Evolutionary conservation across 2,797 vertebrate species (phyloP).

Genomic region (Lacerta bilineata): DNA sequence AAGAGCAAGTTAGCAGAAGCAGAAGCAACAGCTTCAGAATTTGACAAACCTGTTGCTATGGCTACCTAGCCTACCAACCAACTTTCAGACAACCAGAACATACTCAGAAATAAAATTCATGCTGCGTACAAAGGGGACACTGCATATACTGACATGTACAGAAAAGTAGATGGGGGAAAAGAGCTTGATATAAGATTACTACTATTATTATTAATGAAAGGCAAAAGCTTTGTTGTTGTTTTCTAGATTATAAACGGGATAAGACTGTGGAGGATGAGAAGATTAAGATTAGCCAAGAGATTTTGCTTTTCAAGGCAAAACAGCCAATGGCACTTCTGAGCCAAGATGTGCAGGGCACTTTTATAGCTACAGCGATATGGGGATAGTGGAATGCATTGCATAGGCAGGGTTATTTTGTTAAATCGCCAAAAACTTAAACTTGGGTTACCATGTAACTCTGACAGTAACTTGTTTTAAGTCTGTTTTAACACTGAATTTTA

Average conservation of each 20-base stretch:
- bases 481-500: no score
- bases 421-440: not conserved
- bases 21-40: not conserved
- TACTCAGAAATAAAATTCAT: not conserved
- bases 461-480: no score
- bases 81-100: constrained; percentile 25
- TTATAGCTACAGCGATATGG: not conserved
- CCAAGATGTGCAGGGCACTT: not conserved
- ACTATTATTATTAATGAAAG: not conserved
- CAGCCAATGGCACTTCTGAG: not conserved
- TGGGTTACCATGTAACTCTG: no score
- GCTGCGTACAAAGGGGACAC: not conserved
- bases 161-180: not conserved
- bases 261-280: not conserved
- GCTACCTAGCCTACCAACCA: constrained; percentile 31
- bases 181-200: not conserved
- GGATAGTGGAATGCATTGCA: not conserved
- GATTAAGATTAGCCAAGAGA: not conserved
- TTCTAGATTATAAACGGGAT: no score
- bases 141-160: not conserved
- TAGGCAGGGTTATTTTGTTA: not conserved
- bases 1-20: not conserved
- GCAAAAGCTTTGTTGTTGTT: not conserved
- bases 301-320: not conserved
- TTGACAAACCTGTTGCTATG: constrained; percentile 44